Evolutionary conservation across 1,140 invertebrate species (phyloP), one percentile per base, ranked within the genome.

Genomic region (Tetramorium parvispinum): DNA sequence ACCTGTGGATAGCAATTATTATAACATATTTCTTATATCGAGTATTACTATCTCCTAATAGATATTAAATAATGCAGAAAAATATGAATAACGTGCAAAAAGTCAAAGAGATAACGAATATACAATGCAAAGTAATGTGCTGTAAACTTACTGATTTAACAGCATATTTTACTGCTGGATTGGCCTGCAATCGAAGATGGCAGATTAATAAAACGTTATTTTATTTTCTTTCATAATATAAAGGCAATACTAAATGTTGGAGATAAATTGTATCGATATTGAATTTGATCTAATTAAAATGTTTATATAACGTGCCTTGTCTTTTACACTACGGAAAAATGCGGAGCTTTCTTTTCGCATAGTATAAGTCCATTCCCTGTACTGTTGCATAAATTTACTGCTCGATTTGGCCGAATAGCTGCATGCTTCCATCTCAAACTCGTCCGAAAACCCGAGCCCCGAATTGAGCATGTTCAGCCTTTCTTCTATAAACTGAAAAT

Each of bases 351-450:
- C 96, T 89, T 96, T 97, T 81, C 96, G 95, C 95, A 97, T 96
- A 40, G 96, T 95, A 21, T 95, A 94, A 10, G 96, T 94, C 96
- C 97, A 97, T 91, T 98, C 97, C 89, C 97, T 97, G 93, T 98
- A 98, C 88, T 98, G 97, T 87, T 97, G 96, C 91, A 97, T 97
- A 57, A 97, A 96, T 95, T 97, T 97, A 59, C 96, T 96, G 91
- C 97, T 96, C 46, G 97, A 96, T 93, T 98, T 98, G 81, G 98
- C 98, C 0, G 97, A 97, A 94, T 98, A 98, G 76, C 97, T 96
- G 88, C 97, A 98, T 21, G 98, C 97, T 95, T 99, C 98, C 94
- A 98, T 96, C 95, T 99, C 98, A 95, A 99, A 99, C 93, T 99
- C 98, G 94, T 99, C 98, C n/a, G 97, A 97, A 93, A 98, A 98